Conservation (phyloP, 1,140 invertebrate genomes). For the Dolichoris vasculosae region DNA sequence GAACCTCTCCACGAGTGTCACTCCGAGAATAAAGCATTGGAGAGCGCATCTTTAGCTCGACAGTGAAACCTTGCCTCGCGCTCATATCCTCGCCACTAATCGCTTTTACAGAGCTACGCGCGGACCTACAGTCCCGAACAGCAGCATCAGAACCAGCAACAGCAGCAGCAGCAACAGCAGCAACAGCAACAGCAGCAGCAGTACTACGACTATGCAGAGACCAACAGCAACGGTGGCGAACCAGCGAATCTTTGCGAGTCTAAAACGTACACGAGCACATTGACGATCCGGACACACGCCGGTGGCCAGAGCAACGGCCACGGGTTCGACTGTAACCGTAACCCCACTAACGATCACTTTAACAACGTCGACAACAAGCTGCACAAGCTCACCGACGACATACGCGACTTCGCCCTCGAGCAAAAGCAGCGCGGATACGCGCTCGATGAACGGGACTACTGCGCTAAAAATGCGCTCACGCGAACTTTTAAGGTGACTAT, state of each 20-base stretch:
- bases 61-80: slow-evolving; percentile 38
- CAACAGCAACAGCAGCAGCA: slow-evolving; percentile 9
- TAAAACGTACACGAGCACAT: slow-evolving; percentile 72
- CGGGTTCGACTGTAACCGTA: slow-evolving; percentile 61
- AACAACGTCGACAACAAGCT: slow-evolving; percentile 54
- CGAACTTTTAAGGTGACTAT: slow-evolving; percentile 45
- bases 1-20: background rate
- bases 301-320: slow-evolving; percentile 60
- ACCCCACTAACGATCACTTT: slow-evolving; percentile 61
- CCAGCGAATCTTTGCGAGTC: slow-evolving; percentile 57
- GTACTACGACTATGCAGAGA: background rate
- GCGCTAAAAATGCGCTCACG: background rate
- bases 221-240: slow-evolving; percentile 50
- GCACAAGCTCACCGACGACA: slow-evolving; percentile 55
- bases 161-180: slow-evolving; percentile 42
- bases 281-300: slow-evolving; percentile 68
- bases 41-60: background rate
- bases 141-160: slow-evolving; percentile 25
- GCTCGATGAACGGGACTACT: slow-evolving; percentile 18
- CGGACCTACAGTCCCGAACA: slow-evolving; percentile 58
- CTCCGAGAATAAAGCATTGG: background rate
- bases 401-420: slow-evolving; percentile 62
- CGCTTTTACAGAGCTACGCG: slow-evolving; percentile 69
- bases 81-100: slow-evolving; percentile 63
- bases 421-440: slow-evolving; percentile 11